Percentiles rank a stretch among this genome's conserved stretches.
Evolutionary conservation across 2,888 invertebrate genomes (phyloP).

Genomic region (Eumacrocentrus americanus): DNA sequence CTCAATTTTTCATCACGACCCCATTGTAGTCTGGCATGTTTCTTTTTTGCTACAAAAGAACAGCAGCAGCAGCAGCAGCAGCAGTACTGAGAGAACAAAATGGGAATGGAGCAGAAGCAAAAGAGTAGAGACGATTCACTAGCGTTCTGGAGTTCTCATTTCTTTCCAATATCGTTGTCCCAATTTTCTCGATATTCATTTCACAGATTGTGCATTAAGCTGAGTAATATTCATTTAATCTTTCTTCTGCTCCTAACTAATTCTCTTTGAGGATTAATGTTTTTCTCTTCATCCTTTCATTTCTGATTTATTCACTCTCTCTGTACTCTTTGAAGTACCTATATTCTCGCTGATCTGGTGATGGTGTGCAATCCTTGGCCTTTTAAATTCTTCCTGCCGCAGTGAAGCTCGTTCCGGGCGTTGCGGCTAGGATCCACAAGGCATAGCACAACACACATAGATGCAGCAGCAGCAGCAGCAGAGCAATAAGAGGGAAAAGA

Average conservation of each 20-base stretch:
- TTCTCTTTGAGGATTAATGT: too few relatives aligned
- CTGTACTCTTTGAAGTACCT: slow-evolving; percentile 10
- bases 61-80: too few relatives aligned
- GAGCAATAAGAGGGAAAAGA: slow-evolving; percentile 18
- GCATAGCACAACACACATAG: slow-evolving; percentile 22
- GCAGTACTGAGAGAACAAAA: too few relatives aligned
- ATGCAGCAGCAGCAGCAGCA: slow-evolving; percentile 5
- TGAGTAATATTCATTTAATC: background rate
- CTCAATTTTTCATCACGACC: slow-evolving; percentile 37
- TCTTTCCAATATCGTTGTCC: background rate
- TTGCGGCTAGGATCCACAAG: slow-evolving; percentile 26
- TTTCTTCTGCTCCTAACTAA: background rate
- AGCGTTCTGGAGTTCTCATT: slow-evolving; percentile 1
- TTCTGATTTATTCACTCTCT: too few relatives aligned
- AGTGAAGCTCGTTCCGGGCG: slow-evolving; percentile 21
- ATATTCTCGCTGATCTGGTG: too few relatives aligned
- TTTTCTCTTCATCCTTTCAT: too few relatives aligned
- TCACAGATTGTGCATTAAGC: slow-evolving; percentile 8
- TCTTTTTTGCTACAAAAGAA: slow-evolving; percentile 7
- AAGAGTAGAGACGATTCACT: background rate
- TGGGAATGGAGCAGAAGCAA: background rate
- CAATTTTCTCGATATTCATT: slow-evolving; percentile 12
- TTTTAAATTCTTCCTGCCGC: slow-evolving; percentile 22
- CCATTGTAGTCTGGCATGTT: slow-evolving; percentile 27
- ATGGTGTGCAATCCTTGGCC: background rate